Evolutionary conservation across 30 jellyfish, hydroid and myxozoan species (phyloP).

Genomic region (Rhopilema esculentum): DNA sequence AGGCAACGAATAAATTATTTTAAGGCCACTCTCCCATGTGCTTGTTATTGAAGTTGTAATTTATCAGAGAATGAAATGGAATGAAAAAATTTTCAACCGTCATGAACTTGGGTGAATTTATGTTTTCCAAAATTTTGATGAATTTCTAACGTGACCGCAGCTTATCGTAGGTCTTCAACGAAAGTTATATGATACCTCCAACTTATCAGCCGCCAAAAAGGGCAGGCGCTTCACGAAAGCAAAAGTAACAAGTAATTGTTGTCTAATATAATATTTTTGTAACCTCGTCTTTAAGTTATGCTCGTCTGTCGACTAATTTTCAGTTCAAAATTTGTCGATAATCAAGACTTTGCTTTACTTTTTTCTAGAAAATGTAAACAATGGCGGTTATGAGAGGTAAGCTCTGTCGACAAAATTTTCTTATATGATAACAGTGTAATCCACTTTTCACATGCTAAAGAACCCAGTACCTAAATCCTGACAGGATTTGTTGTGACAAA

Average conservation of each 20-base stretch:
- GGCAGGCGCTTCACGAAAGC: not conserved
- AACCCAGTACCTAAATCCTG: not conserved
- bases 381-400: constrained; percentile 68
- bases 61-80: too few relatives aligned
- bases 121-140: too few relatives aligned
- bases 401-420: not conserved
- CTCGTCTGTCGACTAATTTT: not conserved
- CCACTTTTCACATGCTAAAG: constrained; percentile 1
- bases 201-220: not conserved
- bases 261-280: too few relatives aligned
- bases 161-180: not conserved
- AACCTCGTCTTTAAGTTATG: not conserved
- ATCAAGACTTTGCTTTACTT: not conserved
- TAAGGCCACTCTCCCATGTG: too few relatives aligned
- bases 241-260: too few relatives aligned
- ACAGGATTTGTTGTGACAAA: too few relatives aligned
- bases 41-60: too few relatives aligned
- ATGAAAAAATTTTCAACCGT: too few relatives aligned
- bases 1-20: too few relatives aligned
- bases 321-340: not conserved
- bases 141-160: not conserved
- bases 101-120: too few relatives aligned
- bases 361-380: constrained; percentile 45
- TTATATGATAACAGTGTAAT: not conserved
- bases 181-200: not conserved